phyloP scores from a whole-genome alignment of 2,113 vertebrate genomes.

The Rynchops niger region DNA sequence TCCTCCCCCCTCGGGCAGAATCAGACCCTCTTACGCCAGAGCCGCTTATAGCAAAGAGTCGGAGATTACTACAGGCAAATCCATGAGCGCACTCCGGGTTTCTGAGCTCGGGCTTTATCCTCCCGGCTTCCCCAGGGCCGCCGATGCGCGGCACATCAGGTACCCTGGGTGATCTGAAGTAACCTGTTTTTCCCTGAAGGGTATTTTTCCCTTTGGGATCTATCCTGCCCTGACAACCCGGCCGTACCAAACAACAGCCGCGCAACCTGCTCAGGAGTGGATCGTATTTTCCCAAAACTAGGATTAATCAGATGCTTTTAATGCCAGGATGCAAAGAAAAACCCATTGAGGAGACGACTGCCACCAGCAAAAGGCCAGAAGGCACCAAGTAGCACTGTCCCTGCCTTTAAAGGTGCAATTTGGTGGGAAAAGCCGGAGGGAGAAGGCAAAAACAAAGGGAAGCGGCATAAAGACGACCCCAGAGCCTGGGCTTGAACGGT shows the following conservation, averaged over 20 bases:
- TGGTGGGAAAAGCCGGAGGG: not conserved
- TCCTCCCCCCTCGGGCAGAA: not conserved
- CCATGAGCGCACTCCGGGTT: rapidly evolving
- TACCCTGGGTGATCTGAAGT: rapidly evolving
- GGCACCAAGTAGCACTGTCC: not conserved
- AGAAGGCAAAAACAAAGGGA: not conserved
- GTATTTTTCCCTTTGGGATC: too few species aligned
- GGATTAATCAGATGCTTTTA: rapidly evolving
- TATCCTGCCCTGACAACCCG: rapidly evolving
- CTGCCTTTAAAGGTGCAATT: not conserved
- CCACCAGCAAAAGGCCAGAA: not conserved
- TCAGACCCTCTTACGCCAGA: not conserved
- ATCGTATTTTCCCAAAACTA: rapidly evolving
- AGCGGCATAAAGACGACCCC: not conserved
- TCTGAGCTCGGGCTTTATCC: rapidly evolving
- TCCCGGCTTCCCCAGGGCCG: rapidly evolving
- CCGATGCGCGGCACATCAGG: rapidly evolving
- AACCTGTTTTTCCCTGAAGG: not conserved
- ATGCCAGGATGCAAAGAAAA: not conserved
- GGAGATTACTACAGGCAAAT: not conserved
- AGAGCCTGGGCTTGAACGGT: not conserved
- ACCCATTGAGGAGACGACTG: not conserved
- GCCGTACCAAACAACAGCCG: not conserved
- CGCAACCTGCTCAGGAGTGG: rapidly evolving
- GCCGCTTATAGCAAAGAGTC: not conserved